Percentiles rank a stretch among this genome's conserved stretches.
Evolutionary conservation across 2,797 vertebrate genomes (phyloP).

Genomic region (Lophotriccus pileatus): DNA sequence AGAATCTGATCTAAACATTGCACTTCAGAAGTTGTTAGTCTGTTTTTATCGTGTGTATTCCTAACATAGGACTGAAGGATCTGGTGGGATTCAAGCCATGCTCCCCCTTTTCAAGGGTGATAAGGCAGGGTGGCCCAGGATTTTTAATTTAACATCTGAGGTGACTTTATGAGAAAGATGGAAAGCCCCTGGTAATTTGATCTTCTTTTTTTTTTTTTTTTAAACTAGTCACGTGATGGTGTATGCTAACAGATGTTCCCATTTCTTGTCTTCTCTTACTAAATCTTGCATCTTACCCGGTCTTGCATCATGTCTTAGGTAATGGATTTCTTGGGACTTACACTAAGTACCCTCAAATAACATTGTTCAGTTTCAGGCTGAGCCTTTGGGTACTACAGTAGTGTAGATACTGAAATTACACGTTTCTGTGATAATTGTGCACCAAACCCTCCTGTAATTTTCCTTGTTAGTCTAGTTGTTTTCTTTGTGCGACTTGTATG

Average conservation of each 20-base stretch:
- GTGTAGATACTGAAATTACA: neutral
- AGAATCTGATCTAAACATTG: constrained; percentile 5
- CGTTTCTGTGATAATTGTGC: neutral
- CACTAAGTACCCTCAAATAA: neutral
- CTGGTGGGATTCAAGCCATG: neutral
- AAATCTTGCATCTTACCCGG: neutral
- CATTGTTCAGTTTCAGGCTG: neutral
- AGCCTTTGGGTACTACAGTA: neutral
- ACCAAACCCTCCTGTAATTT: neutral
- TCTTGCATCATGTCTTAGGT: neutral
- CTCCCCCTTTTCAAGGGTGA: neutral
- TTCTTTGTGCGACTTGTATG: neutral
- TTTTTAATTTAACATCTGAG: neutral
- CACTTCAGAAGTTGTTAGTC: neutral
- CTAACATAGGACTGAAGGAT: neutral
- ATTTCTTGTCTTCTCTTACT: neutral
- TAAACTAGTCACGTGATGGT: neutral
- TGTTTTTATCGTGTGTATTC: neutral
- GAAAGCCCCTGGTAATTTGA: neutral
- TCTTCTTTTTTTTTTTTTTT: neutral
- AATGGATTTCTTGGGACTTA: neutral
- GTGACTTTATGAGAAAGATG: neutral
- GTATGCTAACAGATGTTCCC: neutral
- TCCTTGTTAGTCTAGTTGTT: neutral
- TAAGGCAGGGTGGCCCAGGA: neutral